A percentile compares a stretch with the other conserved stretches of the same genome.
These are phyloP conservation scores for Pseudopleuronectes americanus DNA, from an alignment of 2,797 vertebrate genomes.

Conservation along the genomic window DNA sequence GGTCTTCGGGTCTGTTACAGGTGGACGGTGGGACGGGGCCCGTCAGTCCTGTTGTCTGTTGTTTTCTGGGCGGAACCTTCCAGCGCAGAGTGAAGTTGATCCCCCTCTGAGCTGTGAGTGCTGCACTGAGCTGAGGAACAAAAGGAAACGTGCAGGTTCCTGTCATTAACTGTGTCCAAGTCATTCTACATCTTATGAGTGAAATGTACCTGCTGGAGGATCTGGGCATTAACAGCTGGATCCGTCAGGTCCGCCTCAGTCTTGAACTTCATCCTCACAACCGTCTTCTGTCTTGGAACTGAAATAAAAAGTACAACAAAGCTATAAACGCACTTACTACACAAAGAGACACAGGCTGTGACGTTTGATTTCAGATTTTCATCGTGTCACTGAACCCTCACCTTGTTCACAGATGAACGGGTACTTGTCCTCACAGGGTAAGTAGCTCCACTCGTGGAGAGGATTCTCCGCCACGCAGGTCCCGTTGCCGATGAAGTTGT, in stretches of 20 bases:
- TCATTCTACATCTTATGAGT: not conserved
- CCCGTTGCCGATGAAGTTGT: rapidly evolving
- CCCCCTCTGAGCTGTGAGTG: not conserved
- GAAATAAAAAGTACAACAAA: not conserved
- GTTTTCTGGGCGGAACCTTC: not conserved
- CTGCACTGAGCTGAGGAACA: not conserved
- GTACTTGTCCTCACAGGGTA: not conserved
- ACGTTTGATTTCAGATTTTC: too few species aligned
- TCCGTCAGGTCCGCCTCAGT: not conserved
- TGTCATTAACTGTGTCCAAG: not conserved
- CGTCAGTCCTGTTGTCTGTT: not conserved
- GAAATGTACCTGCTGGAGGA: constrained; percentile 17
- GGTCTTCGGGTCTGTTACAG: too few species aligned
- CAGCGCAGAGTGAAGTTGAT: not conserved
- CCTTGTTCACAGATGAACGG: constrained; percentile 1
- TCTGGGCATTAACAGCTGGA: not conserved
- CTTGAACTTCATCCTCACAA: not conserved
- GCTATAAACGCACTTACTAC: too few species aligned
- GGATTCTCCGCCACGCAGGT: rapidly evolving
- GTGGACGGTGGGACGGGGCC: too few species aligned
- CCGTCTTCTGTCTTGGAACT: not conserved
- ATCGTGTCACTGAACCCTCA: not conserved
- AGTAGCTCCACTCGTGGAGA: not conserved
- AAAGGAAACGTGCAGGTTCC: not conserved
- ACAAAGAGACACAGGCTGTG: too few species aligned